phyloP scores from a whole-genome alignment of 2,113 vertebrate species.

The Phaetusa simplex region DNA sequence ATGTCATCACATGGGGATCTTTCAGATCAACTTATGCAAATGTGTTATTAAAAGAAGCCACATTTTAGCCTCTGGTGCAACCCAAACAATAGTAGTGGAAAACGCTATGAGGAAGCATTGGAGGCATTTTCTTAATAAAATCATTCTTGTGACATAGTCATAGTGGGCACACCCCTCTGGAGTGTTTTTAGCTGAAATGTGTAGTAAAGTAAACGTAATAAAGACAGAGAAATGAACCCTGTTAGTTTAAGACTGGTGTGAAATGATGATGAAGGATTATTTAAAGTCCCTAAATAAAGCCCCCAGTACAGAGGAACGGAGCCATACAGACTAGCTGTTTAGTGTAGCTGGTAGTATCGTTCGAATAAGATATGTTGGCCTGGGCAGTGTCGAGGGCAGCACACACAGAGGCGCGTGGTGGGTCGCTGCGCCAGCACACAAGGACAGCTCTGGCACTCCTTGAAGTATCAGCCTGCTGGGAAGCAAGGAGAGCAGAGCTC shows the following conservation, averaged over 20 bases:
- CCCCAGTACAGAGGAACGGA: not conserved
- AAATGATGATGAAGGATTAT: not conserved
- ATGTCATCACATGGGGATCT: constrained; percentile 71
- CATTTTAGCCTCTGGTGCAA: constrained; percentile 76
- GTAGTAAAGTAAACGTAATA: constrained; percentile 23
- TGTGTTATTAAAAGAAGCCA: constrained; percentile 77
- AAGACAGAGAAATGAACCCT: not conserved
- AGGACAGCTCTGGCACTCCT: not conserved
- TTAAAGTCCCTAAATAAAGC: not conserved
- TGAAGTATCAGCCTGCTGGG: not conserved
- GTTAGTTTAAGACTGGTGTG: constrained; percentile 34
- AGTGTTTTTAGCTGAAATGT: constrained; percentile 21
- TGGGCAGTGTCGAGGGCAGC: not conserved
- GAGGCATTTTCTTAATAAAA: constrained; percentile 73
- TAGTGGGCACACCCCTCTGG: constrained; percentile 17
- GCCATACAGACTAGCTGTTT: not conserved
- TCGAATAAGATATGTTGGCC: not conserved
- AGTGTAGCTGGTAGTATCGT: not conserved
- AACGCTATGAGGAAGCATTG: constrained; percentile 64
- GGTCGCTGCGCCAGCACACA: not conserved
- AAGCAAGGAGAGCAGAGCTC: not conserved
- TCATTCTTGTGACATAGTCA: constrained; percentile 34
- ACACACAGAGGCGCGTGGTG: rapidly evolving
- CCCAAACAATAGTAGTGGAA: constrained; percentile 78
- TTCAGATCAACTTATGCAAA: constrained; percentile 85